These are phyloP conservation scores for Myzus persicae DNA, from an alignment of 1,140 invertebrate genomes.

Conservation along the genomic window DNA sequence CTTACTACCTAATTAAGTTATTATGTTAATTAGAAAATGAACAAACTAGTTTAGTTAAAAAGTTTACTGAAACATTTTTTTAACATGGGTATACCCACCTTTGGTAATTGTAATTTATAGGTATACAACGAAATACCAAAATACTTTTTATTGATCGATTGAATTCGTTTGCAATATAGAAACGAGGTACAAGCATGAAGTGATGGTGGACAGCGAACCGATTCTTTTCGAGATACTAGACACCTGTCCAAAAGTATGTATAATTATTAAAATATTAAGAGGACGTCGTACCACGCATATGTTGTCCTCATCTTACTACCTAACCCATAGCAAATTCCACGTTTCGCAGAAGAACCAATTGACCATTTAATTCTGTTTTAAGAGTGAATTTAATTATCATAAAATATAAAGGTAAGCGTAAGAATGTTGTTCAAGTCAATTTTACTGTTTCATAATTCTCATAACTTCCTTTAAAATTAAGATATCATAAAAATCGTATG, in stretches of 20 bases:
- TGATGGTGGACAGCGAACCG: slow-evolving; percentile 87
- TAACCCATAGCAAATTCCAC: neutral
- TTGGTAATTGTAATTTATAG: too few species aligned
- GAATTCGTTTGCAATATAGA: slow-evolving; percentile 68
- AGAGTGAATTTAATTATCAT: neutral
- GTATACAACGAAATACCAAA: neutral
- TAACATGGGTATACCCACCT: too few species aligned
- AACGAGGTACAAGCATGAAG: slow-evolving; percentile 89
- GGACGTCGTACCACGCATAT: neutral
- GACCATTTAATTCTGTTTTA: neutral
- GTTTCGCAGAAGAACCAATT: neutral
- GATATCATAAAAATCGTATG: too few species aligned
- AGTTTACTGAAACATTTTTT: too few species aligned
- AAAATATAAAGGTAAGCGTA: neutral
- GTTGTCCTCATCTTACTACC: neutral
- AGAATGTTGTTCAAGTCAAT: too few species aligned
- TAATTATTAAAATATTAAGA: neutral
- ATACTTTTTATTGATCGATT: neutral
- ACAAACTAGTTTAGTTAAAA: too few species aligned
- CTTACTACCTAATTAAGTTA: too few species aligned
- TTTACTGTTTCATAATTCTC: too few species aligned
- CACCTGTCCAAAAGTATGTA: slow-evolving; percentile 84
- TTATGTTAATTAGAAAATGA: too few species aligned
- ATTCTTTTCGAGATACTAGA: slow-evolving; percentile 92
- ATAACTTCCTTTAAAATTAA: too few species aligned